Conservation (phyloP, 2,888 invertebrate species). For the Zygothrica quintamaculata region DNA sequence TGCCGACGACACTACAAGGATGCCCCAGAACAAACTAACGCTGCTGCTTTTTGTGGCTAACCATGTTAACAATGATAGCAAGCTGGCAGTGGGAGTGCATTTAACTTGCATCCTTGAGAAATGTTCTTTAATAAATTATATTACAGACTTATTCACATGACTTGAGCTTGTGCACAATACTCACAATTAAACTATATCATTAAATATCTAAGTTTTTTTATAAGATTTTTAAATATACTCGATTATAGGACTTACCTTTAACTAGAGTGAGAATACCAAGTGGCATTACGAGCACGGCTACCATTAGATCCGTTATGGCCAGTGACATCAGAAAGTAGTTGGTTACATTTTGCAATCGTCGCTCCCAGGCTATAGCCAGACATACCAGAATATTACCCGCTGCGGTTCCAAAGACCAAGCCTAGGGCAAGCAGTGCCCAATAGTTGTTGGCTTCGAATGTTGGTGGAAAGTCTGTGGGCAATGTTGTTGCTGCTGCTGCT, state of each 20-base stretch:
- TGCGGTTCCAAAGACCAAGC: constrained; percentile 93
- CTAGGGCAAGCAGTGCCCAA: constrained; percentile 92
- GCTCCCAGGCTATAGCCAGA: constrained; percentile 95
- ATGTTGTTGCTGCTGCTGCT: constrained; percentile 6
- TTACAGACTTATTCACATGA: too few relatives aligned
- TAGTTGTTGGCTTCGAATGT: constrained; percentile 87
- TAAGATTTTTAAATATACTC: too few relatives aligned
- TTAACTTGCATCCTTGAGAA: too few relatives aligned
- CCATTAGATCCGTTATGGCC: constrained; percentile 97
- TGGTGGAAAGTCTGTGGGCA: background rate
- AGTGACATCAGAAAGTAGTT: constrained; percentile 98
- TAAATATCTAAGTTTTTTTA: too few relatives aligned
- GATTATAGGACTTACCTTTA: constrained; percentile 88
- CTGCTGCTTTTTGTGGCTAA: constrained; percentile 13
- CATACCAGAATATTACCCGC: constrained; percentile 97
- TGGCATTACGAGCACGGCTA: constrained; percentile 98
- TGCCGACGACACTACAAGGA: constrained; percentile 37
- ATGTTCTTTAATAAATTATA: too few relatives aligned
- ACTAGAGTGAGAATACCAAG: constrained; percentile 93
- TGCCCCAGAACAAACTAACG: constrained; percentile 33
- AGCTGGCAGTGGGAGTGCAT: too few relatives aligned
- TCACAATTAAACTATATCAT: too few relatives aligned
- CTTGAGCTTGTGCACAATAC: too few relatives aligned
- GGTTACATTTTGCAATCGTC: constrained; percentile 96
- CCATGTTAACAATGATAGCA: constrained; percentile 45